Conservation (phyloP, 2,797 vertebrate species). For the Hippocampus kuda region DNA sequence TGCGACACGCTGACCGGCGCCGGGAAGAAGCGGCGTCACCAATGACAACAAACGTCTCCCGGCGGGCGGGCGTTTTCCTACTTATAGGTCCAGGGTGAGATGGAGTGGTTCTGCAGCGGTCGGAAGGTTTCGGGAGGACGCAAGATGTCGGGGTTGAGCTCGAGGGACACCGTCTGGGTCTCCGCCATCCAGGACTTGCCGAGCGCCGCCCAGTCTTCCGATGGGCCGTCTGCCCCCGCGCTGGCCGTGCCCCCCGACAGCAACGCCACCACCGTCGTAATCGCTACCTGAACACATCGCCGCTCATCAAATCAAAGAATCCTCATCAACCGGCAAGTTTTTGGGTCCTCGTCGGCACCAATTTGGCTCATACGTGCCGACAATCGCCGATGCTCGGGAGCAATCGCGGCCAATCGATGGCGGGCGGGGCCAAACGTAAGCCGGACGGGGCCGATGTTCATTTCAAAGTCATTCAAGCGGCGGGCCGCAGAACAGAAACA, state of each 20-base stretch:
- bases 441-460: no score
- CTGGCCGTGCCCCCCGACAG: background rate
- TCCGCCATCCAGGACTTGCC: constrained; percentile 35
- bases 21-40: background rate
- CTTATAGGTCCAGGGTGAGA: constrained; percentile 69
- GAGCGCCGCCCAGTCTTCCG: constrained; percentile 23
- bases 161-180: constrained; percentile 1
- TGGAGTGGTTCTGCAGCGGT: constrained; percentile 59
- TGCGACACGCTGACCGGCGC: constrained; percentile 32
- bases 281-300: background rate
- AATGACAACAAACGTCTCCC: background rate
- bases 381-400: no score
- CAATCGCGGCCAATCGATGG: no score
- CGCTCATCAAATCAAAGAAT: no score
- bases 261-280: constrained; percentile 17
- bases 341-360: no score
- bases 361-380: no score
- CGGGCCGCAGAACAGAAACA: no score
- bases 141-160: background rate
- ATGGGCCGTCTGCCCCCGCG: background rate
- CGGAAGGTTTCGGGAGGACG: background rate
- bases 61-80: constrained; percentile 24
- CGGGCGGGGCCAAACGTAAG: no score
- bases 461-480: no score
- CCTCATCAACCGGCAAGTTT: no score